phyloP scores from a whole-genome alignment of 1,140 invertebrate species.

The Gryllus bimaculatus region DNA sequence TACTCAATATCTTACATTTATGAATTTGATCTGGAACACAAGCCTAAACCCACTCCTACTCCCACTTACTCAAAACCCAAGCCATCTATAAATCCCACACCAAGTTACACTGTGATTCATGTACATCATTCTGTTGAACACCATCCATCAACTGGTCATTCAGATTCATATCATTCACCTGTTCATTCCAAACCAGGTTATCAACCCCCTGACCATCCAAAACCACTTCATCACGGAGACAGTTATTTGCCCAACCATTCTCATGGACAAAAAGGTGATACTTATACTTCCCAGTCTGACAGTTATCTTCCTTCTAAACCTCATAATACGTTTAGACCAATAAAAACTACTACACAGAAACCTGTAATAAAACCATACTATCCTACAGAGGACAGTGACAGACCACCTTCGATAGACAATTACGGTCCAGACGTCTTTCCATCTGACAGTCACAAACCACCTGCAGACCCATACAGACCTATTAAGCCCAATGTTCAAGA shows the following conservation, averaged over 20 bases:
- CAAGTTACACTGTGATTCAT: background rate
- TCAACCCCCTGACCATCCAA: background rate
- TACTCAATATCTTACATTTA: background rate
- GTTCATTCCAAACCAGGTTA: background rate
- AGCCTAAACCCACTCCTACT: background rate
- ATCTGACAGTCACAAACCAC: background rate
- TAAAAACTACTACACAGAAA: background rate
- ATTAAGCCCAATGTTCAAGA: background rate
- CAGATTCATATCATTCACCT: background rate
- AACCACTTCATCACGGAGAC: background rate
- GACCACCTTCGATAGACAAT: background rate
- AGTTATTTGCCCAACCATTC: conserved; percentile 1
- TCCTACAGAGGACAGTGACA: background rate
- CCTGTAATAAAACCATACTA: background rate
- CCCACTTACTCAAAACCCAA: background rate
- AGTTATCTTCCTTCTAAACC: background rate
- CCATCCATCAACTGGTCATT: background rate
- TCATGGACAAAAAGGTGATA: background rate
- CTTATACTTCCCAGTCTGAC: background rate
- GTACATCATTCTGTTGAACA: background rate
- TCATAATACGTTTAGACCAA: background rate
- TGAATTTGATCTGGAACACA: background rate
- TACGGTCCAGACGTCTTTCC: background rate
- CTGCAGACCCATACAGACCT: background rate
- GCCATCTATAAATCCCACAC: background rate